Evolutionary conservation across 2,113 vertebrate species (phyloP), one percentile per base, ranked within the genome.

Genomic region (Loxodonta africana): DNA sequence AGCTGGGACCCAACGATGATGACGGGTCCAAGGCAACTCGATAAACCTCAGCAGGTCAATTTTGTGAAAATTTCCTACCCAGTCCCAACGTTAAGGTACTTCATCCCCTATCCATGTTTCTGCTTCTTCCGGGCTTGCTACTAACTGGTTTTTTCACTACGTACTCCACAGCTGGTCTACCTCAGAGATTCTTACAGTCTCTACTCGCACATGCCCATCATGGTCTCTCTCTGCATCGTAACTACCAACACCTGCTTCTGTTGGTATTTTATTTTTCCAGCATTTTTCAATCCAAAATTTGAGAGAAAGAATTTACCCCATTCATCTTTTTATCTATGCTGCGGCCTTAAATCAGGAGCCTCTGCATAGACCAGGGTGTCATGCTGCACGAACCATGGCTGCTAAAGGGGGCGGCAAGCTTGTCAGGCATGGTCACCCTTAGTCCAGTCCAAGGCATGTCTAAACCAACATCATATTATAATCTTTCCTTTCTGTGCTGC

Each of bases 401-500:
- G 37, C 87, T 41, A 26, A 78, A 10, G n/a, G 60, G 18, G 62
- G 69, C 48, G 2, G 21, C 51, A 33, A 33, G 25, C 17, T 18
- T 4, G 6, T 48, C 46, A 57, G 90, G 18, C 62, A 26, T 1
- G 12, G 87, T 17, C n/a, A 18, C 62, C 65, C 57, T 26, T n/a
- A 33, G 95, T 28, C 89, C n/a, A n/a, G 84, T 83, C 78, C 21
- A 10, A 67, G 87, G 81, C 37, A 46, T 8, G 44, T 88, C 94
- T 81, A 23, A 91, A 53, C 82, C 48, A 57, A 88, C 77, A 62
- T 30, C 83, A n/a, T 25, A 21, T 53, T 76, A 96, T 23, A 67
- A 71, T n/a, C 91, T 80, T 88, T 81, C 48, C 18, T 83, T 94
- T 73, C 69, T 76, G 77, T 57, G 74, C 95, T 93, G 76, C 44